These are phyloP conservation scores for Disparrhopalites patrizii DNA, from an alignment of 2,888 invertebrate species.

Conservation along the genomic window DNA sequence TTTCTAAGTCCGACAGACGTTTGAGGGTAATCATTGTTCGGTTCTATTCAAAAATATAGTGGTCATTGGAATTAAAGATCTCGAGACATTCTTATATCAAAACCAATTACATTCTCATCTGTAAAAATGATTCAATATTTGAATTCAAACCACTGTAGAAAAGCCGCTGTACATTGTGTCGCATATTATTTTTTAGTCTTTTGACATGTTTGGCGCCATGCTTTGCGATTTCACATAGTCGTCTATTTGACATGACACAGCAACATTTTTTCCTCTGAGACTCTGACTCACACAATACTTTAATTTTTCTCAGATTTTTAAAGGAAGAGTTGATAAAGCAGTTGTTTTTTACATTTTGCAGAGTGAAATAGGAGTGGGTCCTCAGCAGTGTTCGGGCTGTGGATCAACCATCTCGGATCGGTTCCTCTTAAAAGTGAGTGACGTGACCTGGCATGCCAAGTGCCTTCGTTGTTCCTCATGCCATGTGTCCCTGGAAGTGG, in stretches of 20 bases:
- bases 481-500: conserved; percentile 52
- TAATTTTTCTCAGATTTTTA: too few relatives aligned
- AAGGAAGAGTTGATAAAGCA: not conserved
- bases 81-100: not conserved
- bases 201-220: too few relatives aligned
- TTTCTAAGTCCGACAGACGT: too few relatives aligned
- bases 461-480: conserved; percentile 55
- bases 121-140: too few relatives aligned
- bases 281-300: too few relatives aligned
- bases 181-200: too few relatives aligned
- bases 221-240: too few relatives aligned
- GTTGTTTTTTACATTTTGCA: not conserved
- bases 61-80: not conserved
- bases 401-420: conserved; percentile 30
- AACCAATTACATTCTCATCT: too few relatives aligned
- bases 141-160: too few relatives aligned
- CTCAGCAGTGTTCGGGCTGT: conserved; percentile 29
- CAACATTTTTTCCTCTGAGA: too few relatives aligned
- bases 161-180: too few relatives aligned
- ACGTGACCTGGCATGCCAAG: conserved; percentile 53
- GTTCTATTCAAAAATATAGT: not conserved
- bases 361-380: conserved; percentile 8
- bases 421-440: conserved; percentile 50
- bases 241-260: too few relatives aligned
- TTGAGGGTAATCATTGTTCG: not conserved